Percentiles rank a stretch among this genome's conserved stretches.
These are phyloP conservation scores for Streblospio benedicti DNA, from an alignment of 1,140 invertebrate species.

Conservation along the genomic window DNA sequence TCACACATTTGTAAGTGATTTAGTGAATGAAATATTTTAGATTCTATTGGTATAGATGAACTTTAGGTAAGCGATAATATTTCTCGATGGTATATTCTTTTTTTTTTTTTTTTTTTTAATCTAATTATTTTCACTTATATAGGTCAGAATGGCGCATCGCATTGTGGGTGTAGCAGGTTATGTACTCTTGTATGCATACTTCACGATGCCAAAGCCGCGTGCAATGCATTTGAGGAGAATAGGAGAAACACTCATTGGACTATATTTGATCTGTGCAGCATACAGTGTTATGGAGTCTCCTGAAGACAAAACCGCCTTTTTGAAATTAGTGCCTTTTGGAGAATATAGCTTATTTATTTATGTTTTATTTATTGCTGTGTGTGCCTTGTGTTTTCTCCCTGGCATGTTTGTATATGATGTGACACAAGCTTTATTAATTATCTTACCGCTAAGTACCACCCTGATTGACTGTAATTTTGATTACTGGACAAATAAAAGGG, in stretches of 20 bases:
- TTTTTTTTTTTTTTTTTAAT: too few species aligned
- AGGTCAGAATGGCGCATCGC: constrained; percentile 3
- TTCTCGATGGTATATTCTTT: too few species aligned
- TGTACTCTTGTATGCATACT: constrained; percentile 26
- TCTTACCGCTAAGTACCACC: neutral
- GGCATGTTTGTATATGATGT: constrained; percentile 30
- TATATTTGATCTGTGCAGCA: constrained; percentile 24
- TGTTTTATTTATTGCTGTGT: constrained; percentile 22
- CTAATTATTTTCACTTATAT: neutral
- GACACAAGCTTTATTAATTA: neutral
- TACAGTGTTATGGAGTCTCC: constrained; percentile 26
- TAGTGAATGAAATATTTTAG: too few species aligned
- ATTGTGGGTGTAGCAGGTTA: constrained; percentile 23
- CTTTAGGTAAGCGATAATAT: too few species aligned
- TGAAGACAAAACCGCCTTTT: constrained; percentile 26
- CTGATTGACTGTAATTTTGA: neutral
- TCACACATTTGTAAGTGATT: too few species aligned
- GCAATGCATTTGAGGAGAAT: constrained; percentile 23
- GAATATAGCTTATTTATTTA: constrained; percentile 28
- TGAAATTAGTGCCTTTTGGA: constrained; percentile 25
- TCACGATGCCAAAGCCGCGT: constrained; percentile 11
- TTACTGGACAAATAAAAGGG: constrained; percentile 9
- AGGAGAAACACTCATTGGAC: constrained; percentile 29
- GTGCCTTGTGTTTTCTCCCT: constrained; percentile 32
- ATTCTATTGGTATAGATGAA: too few species aligned